These are phyloP conservation scores for Geopemphigus sp. DNA, from an alignment of 1,140 invertebrate species.

Conservation along the genomic window DNA sequence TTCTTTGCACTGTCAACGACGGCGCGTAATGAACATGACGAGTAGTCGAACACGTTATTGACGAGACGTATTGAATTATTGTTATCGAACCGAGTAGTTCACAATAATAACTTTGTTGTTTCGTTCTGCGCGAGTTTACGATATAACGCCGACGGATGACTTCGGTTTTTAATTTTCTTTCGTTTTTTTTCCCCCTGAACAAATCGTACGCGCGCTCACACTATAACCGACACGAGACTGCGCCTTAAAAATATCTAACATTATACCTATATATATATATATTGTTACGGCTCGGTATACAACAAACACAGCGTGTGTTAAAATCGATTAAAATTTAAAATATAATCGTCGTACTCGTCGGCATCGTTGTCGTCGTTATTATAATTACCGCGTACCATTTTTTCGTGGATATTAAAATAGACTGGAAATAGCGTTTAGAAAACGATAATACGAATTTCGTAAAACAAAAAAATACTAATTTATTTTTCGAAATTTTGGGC, in stretches of 20 bases:
- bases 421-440: background rate
- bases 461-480: background rate
- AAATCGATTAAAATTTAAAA: conserved; percentile 35
- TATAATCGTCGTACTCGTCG: too few relatives aligned
- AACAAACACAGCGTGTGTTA: conserved; percentile 26
- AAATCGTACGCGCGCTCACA: background rate
- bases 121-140: conserved; percentile 8
- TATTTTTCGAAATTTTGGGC: background rate
- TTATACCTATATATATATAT: background rate
- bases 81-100: background rate
- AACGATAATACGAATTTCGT: background rate
- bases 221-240: conserved; percentile 5
- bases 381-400: background rate
- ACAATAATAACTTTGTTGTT: conserved; percentile 16
- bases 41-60: conserved; percentile 41
- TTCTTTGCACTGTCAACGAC: conserved; percentile 30
- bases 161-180: conserved; percentile 17
- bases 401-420: background rate
- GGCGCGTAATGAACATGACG: conserved; percentile 45
- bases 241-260: conserved; percentile 7
- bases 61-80: conserved; percentile 30
- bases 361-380: too few relatives aligned
- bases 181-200: conserved; percentile 8
- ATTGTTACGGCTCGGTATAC: conserved; percentile 11
- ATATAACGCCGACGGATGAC: background rate